phyloP scores from a whole-genome alignment of 2,888 invertebrate species.

The Drosophila gaucha region DNA sequence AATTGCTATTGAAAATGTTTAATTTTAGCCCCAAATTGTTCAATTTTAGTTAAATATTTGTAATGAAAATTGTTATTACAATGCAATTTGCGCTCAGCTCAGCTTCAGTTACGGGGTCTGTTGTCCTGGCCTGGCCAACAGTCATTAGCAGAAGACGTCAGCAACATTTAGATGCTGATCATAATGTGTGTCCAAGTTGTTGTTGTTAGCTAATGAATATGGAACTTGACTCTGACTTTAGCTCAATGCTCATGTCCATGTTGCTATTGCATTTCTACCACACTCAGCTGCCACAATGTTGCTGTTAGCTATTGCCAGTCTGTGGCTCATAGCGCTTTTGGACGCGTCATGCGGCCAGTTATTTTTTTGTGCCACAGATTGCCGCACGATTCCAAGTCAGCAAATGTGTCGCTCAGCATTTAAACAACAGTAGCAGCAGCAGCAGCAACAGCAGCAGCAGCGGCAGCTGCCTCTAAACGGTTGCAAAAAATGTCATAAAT shows the following conservation, averaged over 20 bases:
- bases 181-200: constrained; percentile 20
- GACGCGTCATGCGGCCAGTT: constrained; percentile 79
- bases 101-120: neutral
- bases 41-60: constrained; percentile 56
- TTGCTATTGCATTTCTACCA: constrained; percentile 32
- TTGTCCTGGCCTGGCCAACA: constrained; percentile 30
- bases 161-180: constrained; percentile 44
- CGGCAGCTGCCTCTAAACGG: constrained; percentile 51
- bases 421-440: constrained; percentile 60
- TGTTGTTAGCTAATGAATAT: constrained; percentile 80
- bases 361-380: constrained; percentile 79
- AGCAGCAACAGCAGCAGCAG: constrained; percentile 10
- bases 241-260: constrained; percentile 62
- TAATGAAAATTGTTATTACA: constrained; percentile 51
- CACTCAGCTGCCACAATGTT: constrained; percentile 12
- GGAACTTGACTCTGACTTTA: constrained; percentile 82
- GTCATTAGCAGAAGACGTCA: constrained; percentile 60
- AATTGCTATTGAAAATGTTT: constrained; percentile 61
- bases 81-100: constrained; percentile 24
- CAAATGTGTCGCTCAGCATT: constrained; percentile 80
- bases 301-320: constrained; percentile 66
- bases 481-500: constrained; percentile 77
- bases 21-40: constrained; percentile 51
- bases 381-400: constrained; percentile 79
- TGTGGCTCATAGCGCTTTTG: constrained; percentile 70